Percentiles rank a stretch among this genome's conserved stretches.
These are phyloP conservation scores for Athalia cordata DNA, from an alignment of 2,888 invertebrate genomes.

Conservation along the genomic window DNA sequence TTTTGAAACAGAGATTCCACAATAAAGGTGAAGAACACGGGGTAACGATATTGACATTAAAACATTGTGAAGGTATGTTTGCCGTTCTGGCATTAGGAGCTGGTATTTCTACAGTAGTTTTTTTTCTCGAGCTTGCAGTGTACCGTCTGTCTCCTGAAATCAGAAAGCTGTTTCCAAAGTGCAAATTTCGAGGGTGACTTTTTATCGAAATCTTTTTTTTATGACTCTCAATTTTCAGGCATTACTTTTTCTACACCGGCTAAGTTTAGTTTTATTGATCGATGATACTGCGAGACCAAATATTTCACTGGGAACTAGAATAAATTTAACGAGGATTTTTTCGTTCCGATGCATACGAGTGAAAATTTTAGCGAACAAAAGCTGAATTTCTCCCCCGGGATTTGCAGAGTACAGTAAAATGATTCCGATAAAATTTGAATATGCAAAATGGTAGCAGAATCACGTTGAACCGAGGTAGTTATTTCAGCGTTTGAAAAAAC, in stretches of 20 bases:
- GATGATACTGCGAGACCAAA: too few relatives aligned
- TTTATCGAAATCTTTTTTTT: too few relatives aligned
- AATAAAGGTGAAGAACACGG: not conserved
- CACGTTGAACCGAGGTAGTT: constrained; percentile 20
- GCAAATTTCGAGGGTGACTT: too few relatives aligned
- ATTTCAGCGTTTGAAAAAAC: constrained; percentile 27
- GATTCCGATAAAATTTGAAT: constrained; percentile 37
- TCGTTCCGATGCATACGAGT: constrained; percentile 9
- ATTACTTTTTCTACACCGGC: too few relatives aligned
- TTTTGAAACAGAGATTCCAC: not conserved
- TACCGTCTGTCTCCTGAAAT: not conserved
- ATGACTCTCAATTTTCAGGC: too few relatives aligned
- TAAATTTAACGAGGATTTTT: not conserved
- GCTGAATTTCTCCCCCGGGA: not conserved
- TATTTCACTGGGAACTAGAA: not conserved
- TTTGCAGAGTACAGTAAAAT: not conserved
- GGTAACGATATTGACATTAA: constrained; percentile 25
- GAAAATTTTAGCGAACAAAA: not conserved
- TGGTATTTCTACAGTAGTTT: constrained; percentile 3
- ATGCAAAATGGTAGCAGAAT: constrained; percentile 31
- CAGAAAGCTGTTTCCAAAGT: too few relatives aligned
- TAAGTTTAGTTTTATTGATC: too few relatives aligned
- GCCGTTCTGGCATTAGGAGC: constrained; percentile 5
- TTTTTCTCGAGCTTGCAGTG: not conserved
- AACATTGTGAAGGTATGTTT: constrained; percentile 47